Evolutionary conservation across 35 echinoderm and acorn worm genomes (phyloP).

Genomic region (Ptychodera flava): DNA sequence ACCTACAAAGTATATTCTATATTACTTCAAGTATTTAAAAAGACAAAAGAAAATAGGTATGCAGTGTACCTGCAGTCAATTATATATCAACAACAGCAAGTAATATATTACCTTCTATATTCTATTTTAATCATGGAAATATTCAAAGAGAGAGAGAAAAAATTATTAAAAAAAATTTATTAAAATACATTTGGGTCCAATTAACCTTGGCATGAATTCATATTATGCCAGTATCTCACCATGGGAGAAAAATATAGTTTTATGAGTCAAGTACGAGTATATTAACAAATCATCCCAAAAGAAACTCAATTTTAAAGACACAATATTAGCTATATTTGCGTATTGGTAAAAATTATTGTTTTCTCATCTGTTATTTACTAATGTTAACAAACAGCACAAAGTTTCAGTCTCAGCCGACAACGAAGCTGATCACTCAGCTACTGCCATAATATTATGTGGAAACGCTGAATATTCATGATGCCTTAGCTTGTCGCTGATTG

Average conservation of each 20-base stretch:
- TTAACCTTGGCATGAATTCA: background rate
- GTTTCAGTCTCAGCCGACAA: background rate
- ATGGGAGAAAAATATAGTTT: background rate
- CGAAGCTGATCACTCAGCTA: background rate
- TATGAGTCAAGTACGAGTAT: background rate
- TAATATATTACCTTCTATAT: background rate
- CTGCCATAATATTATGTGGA: background rate
- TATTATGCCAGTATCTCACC: background rate
- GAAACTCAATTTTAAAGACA: background rate
- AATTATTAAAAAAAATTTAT: background rate
- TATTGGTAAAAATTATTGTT: background rate
- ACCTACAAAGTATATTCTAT: background rate
- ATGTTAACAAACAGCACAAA: background rate
- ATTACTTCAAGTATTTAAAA: background rate
- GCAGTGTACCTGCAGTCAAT: background rate
- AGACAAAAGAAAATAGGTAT: background rate
- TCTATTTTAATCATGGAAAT: background rate
- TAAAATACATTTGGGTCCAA: background rate
- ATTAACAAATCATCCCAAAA: background rate
- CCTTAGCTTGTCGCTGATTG: background rate
- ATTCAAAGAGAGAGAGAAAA: background rate
- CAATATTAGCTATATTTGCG: background rate
- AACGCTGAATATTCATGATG: background rate
- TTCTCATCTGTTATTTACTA: background rate
- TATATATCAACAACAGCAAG: background rate